Evolutionary conservation across 2,888 invertebrate species (phyloP).

Genomic region (Eumerus sabulonum): DNA sequence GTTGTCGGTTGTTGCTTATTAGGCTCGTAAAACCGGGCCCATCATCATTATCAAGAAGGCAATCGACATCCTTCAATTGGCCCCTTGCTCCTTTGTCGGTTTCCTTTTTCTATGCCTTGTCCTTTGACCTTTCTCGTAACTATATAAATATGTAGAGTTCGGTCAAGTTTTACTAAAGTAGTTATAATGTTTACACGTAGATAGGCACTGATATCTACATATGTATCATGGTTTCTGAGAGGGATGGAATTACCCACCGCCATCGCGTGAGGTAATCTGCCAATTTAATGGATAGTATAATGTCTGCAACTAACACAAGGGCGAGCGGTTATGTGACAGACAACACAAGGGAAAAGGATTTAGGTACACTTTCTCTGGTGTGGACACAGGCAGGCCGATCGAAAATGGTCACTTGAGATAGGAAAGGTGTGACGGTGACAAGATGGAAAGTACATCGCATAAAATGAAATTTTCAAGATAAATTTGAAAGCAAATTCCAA

Average conservation of each 20-base stretch:
- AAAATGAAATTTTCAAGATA: no score
- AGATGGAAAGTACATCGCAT: no score
- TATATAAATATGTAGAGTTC: conserved; percentile 58
- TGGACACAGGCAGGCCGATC: no score
- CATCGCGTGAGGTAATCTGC: neutral
- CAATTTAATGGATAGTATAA: conserved; percentile 11
- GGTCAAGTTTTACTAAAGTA: conserved; percentile 59
- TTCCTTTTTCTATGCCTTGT: no score
- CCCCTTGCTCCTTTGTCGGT: conserved; percentile 29
- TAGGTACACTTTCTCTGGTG: neutral
- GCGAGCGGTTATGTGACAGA: conserved; percentile 33
- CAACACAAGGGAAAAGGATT: conserved; percentile 27
- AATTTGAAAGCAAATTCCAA: no score
- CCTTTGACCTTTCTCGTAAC: conserved; percentile 4
- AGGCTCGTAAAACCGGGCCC: conserved; percentile 64
- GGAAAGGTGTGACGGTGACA: no score
- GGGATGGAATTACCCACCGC: neutral
- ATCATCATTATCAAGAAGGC: conserved; percentile 67
- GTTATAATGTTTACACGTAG: conserved; percentile 57
- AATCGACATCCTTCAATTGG: conserved; percentile 67
- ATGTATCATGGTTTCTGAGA: neutral
- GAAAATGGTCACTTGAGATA: no score
- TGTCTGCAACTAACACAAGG: neutral
- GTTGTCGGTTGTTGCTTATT: conserved; percentile 66
- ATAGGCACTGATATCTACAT: neutral